Evolutionary conservation across 2,888 invertebrate species (phyloP).

Genomic region (Callosobruchus maculatus): DNA sequence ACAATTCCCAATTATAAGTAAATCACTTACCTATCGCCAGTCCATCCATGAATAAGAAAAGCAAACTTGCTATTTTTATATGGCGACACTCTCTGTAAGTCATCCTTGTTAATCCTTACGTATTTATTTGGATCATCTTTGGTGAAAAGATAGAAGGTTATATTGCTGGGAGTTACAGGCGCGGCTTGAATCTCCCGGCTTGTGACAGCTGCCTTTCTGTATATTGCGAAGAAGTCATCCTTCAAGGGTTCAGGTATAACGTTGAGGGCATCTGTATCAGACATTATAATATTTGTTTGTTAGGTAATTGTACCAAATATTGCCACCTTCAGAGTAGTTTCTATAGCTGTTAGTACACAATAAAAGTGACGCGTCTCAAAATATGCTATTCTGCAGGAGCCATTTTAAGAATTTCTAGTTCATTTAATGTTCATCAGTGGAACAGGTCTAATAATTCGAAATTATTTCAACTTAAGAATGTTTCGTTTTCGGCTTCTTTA

Average conservation of each 20-base stretch:
- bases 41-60: constrained; percentile 37
- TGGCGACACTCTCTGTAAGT: constrained; percentile 19
- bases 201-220: constrained; percentile 29
- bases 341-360: no score
- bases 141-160: constrained; percentile 29
- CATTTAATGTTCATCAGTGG: no score
- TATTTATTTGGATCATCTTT: constrained; percentile 23
- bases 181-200: constrained; percentile 24
- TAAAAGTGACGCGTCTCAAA: no score
- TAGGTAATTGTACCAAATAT: no score
- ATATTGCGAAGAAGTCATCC: constrained; percentile 32
- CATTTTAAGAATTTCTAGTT: no score
- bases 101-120: constrained; percentile 22
- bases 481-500: no score
- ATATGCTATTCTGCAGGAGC: no score
- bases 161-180: constrained; percentile 28
- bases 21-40: constrained; percentile 16
- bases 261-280: constrained; percentile 3
- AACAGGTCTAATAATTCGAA: no score
- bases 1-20: no score
- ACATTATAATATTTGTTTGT: no score
- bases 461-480: no score
- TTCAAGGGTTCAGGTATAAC: constrained; percentile 18
- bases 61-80: constrained; percentile 23
- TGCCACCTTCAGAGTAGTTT: no score